phyloP scores from a whole-genome alignment of 1,140 invertebrate genomes.

The Philopotamus ludificatus region DNA sequence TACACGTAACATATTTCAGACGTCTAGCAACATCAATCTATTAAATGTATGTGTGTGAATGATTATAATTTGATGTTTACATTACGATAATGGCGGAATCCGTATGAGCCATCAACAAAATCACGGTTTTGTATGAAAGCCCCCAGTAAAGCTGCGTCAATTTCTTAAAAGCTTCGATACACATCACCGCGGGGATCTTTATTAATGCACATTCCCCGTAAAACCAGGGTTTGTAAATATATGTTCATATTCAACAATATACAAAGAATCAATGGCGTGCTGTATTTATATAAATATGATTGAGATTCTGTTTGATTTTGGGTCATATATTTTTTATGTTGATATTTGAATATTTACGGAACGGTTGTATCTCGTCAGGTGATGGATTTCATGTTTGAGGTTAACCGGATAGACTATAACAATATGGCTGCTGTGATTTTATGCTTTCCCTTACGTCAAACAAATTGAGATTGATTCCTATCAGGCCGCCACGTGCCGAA shows the following conservation, averaged over 20 bases:
- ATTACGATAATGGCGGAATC: slow-evolving; percentile 1
- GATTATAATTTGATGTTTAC: neutral
- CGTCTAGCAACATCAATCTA: too few relatives aligned
- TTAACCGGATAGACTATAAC: slow-evolving; percentile 31
- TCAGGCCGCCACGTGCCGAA: slow-evolving; percentile 5
- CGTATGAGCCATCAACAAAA: slow-evolving; percentile 1
- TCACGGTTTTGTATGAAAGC: slow-evolving; percentile 2
- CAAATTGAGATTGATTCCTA: slow-evolving; percentile 38
- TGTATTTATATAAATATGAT: too few relatives aligned
- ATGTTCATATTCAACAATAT: too few relatives aligned
- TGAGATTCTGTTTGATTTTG: too few relatives aligned
- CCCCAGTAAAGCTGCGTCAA: slow-evolving; percentile 9
- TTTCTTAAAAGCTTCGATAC: slow-evolving; percentile 23
- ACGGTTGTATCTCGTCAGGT: slow-evolving; percentile 8
- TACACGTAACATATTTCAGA: too few relatives aligned
- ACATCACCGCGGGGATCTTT: slow-evolving; percentile 18
- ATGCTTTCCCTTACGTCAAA: slow-evolving; percentile 28
- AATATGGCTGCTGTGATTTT: slow-evolving; percentile 30
- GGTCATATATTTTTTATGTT: too few relatives aligned
- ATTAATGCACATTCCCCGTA: slow-evolving; percentile 23
- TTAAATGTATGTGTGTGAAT: too few relatives aligned
- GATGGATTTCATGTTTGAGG: slow-evolving; percentile 8
- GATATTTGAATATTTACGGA: neutral
- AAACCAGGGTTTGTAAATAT: neutral
- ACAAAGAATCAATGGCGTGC: too few relatives aligned